A percentile compares a stretch with the other conserved stretches of the same genome.
Conservation (phyloP, 2,888 invertebrate species). For the Meliscaeva auricollis region DNA sequence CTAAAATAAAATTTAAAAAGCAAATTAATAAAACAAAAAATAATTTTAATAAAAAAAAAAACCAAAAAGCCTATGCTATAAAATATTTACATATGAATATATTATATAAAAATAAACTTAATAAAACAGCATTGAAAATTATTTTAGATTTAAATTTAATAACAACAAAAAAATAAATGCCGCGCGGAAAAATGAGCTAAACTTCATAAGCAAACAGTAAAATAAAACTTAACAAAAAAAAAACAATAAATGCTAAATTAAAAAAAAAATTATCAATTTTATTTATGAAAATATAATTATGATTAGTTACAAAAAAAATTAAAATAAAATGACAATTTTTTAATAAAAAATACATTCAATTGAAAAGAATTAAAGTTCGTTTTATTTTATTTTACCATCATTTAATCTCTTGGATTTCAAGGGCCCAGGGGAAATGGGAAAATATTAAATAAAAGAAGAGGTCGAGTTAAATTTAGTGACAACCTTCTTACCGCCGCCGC, state of each 20-base stretch:
- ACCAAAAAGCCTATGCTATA: slow-evolving; percentile 75
- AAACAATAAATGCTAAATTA: slow-evolving; percentile 62
- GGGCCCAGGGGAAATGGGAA: too few species aligned
- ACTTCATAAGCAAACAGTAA: slow-evolving; percentile 66
- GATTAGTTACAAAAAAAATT: slow-evolving; percentile 62
- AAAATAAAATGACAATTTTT: slow-evolving; percentile 71
- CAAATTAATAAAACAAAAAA: slow-evolving; percentile 1
- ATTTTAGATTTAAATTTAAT: slow-evolving; percentile 62
- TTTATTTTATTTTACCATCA: too few species aligned
- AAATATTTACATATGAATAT: slow-evolving; percentile 74
- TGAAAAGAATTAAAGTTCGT: slow-evolving; percentile 21
- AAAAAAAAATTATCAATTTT: slow-evolving; percentile 72
- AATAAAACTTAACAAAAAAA: slow-evolving; percentile 34
- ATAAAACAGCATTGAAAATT: slow-evolving; percentile 55
- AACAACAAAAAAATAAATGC: slow-evolving; percentile 37
- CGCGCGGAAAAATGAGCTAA: slow-evolving; percentile 69
- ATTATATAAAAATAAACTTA: slow-evolving; percentile 57
- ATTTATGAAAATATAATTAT: slow-evolving; percentile 74
- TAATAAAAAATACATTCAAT: slow-evolving; percentile 74
- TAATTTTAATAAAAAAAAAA: slow-evolving; percentile 43
- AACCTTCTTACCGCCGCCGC: too few species aligned
- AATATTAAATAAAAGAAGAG: too few species aligned
- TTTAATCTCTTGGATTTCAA: too few species aligned
- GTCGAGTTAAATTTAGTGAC: too few species aligned
- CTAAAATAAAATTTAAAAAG: slow-evolving; percentile 20